These are phyloP conservation scores for Oncorhynchus nerka DNA, from an alignment of 2,113 vertebrate genomes.

Conservation along the genomic window DNA sequence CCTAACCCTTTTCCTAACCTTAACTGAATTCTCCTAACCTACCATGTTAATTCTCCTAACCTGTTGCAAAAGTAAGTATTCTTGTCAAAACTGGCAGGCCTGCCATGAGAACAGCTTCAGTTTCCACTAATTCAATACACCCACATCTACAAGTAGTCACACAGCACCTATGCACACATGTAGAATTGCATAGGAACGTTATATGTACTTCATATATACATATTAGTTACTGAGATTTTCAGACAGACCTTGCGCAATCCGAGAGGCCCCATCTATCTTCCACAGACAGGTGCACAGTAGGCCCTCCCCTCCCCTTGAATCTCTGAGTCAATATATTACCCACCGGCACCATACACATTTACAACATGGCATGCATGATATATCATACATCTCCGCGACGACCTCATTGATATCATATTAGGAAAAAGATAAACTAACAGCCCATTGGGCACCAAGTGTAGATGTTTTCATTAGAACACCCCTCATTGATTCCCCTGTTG, in stretches of 20 bases:
- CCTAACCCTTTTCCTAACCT: no score
- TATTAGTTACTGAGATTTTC: no score
- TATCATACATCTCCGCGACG: conserved; percentile 38
- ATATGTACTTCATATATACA: no score
- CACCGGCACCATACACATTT: neutral
- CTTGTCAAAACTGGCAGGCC: no score
- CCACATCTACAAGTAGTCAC: no score
- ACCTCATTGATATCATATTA: conserved; percentile 63
- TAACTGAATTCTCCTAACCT: no score
- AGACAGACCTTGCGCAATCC: neutral
- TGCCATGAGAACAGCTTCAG: no score
- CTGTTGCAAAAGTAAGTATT: no score
- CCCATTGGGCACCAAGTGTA: conserved; percentile 11
- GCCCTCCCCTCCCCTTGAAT: neutral
- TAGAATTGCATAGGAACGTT: no score
- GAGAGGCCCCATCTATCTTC: conserved; percentile 12
- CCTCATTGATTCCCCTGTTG: conserved; percentile 74
- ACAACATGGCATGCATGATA: conserved; percentile 37
- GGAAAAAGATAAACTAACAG: conserved; percentile 9
- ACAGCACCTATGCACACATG: no score
- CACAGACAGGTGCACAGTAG: neutral
- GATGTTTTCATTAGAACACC: conserved; percentile 65
- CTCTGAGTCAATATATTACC: neutral
- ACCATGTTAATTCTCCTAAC: no score
- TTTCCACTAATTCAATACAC: no score